Conservation (phyloP, 2,888 invertebrate species). For the Heliconius cydno region DNA sequence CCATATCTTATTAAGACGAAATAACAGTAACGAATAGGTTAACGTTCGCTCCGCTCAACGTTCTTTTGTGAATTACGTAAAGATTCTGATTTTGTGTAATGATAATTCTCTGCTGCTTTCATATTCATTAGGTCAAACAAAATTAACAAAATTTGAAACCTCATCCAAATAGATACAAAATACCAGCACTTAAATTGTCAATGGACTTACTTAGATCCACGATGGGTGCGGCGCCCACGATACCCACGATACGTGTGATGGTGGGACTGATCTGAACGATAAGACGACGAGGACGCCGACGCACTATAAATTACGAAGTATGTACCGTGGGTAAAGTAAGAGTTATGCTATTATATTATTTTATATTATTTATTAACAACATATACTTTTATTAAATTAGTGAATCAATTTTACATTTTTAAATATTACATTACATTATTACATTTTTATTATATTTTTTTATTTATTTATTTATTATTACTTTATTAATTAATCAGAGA, state of each 20-base stretch:
- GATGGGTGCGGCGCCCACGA: conserved; percentile 6
- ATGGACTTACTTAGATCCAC: conserved; percentile 24
- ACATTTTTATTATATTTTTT: too few species aligned
- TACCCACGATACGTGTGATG: background rate
- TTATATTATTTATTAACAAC: background rate
- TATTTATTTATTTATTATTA: background rate
- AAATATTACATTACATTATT: too few species aligned
- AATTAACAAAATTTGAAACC: background rate
- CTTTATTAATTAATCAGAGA: background rate
- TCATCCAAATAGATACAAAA: background rate
- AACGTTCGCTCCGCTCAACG: too few species aligned
- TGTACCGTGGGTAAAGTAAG: background rate
- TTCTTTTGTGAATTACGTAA: too few species aligned
- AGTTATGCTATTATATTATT: background rate
- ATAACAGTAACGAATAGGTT: too few species aligned
- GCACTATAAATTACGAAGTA: conserved; percentile 12
- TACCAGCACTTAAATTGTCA: background rate
- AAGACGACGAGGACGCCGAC: conserved; percentile 2
- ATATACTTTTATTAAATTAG: too few species aligned
- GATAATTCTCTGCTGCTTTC: too few species aligned
- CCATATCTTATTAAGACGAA: too few species aligned
- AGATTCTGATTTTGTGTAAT: too few species aligned
- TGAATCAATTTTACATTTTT: too few species aligned
- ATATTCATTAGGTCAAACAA: too few species aligned
- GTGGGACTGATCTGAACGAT: background rate